phyloP scores from a whole-genome alignment of 2,113 vertebrate species.

The Nesogale talazaci region DNA sequence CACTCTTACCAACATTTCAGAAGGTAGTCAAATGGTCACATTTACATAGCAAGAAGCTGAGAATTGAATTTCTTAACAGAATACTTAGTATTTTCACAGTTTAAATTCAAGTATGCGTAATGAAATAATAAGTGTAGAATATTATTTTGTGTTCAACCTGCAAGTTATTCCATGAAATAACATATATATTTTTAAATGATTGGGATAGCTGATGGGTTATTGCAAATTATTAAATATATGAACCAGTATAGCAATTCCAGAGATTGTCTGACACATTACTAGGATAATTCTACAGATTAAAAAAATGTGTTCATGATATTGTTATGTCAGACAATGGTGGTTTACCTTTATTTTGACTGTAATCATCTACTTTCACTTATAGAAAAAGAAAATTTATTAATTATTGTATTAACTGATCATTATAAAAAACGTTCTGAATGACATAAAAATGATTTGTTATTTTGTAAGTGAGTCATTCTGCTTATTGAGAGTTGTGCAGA shows the following conservation, averaged over 20 bases:
- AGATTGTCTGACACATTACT: neutral
- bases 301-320: neutral
- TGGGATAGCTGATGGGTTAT: neutral
- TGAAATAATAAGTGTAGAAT: neutral
- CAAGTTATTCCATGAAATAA: neutral
- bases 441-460: neutral
- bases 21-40: neutral
- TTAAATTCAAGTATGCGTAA: neutral
- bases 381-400: neutral
- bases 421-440: neutral
- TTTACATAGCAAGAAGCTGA: neutral
- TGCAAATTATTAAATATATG: conserved; percentile 6
- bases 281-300: neutral
- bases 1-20: neutral
- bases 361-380: neutral
- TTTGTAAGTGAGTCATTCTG: neutral
- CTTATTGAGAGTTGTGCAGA: neutral
- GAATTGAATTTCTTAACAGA: neutral
- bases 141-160: neutral
- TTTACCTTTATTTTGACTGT: neutral
- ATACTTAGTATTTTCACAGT: neutral
- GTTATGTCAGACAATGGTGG: neutral
- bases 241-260: neutral
- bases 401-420: neutral
- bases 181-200: neutral